phyloP scores from a whole-genome alignment of 2,113 vertebrate genomes.

The Uropsilus gracilis region DNA sequence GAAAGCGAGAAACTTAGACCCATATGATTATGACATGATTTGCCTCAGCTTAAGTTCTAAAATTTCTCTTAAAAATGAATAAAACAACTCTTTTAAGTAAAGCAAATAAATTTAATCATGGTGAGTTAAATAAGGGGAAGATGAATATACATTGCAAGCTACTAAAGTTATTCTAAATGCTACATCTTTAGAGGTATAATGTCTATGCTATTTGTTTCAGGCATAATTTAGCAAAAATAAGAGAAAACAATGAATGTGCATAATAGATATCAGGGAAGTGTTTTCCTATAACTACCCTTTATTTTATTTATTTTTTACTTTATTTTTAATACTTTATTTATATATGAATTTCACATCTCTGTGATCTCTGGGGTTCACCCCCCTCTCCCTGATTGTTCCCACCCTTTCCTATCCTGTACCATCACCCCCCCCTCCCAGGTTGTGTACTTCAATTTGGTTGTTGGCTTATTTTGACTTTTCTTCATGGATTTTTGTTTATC shows the following conservation, averaged over 20 bases:
- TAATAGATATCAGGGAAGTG: background rate
- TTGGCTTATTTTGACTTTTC: no score
- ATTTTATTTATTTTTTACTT: no score
- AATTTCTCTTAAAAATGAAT: background rate
- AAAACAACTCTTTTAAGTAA: background rate
- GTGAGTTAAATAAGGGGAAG: slow-evolving; percentile 10
- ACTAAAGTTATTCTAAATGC: slow-evolving; percentile 24
- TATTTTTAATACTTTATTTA: no score
- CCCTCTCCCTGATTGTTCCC: no score
- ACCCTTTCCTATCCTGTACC: no score
- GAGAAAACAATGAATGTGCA: background rate
- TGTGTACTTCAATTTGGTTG: no score
- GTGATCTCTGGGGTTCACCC: no score
- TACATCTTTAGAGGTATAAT: background rate
- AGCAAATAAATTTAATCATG: background rate
- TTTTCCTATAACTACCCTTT: background rate
- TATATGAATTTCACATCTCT: no score
- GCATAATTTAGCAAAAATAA: background rate
- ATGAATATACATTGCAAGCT: background rate
- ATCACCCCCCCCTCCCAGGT: no score
- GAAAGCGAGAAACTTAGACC: background rate
- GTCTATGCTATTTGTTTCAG: background rate
- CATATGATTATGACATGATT: background rate
- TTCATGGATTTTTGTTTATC: no score
- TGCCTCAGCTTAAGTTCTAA: background rate